These are phyloP conservation scores for Meiosimyza decipiens DNA, from an alignment of 2,888 invertebrate genomes.

Conservation along the genomic window DNA sequence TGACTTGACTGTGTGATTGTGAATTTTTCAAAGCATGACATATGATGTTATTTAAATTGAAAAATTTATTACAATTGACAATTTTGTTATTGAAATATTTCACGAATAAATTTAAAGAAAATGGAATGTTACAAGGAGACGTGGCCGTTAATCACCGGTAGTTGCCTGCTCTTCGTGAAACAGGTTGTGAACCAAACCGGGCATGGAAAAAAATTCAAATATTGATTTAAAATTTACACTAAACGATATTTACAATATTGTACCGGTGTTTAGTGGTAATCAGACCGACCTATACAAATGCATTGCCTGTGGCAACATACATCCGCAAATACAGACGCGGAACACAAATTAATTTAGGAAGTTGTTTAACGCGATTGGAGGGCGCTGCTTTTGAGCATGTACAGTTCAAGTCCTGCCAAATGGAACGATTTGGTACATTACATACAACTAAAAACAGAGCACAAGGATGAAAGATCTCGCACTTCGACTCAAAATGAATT, in stretches of 20 bases:
- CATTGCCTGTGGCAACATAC: not conserved
- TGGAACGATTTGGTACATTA: constrained; percentile 2
- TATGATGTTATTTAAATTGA: no score
- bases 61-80: no score
- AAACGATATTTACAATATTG: not conserved
- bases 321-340: not conserved
- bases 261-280: not conserved
- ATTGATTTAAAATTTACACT: not conserved
- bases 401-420: not conserved
- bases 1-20: no score
- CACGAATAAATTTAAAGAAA: no score
- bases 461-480: not conserved
- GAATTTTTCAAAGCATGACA: no score
- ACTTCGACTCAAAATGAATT: not conserved
- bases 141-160: no score
- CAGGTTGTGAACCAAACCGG: no score
- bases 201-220: no score
- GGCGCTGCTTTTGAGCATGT: not conserved
- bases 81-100: no score
- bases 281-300: not conserved
- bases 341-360: not conserved
- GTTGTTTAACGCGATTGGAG: not conserved
- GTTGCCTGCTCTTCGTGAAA: no score
- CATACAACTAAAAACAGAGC: not conserved
- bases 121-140: no score